A percentile compares a stretch with the other conserved stretches of the same genome.
Conservation (phyloP, 2,888 invertebrate species). For the Tipula vernalis region DNA sequence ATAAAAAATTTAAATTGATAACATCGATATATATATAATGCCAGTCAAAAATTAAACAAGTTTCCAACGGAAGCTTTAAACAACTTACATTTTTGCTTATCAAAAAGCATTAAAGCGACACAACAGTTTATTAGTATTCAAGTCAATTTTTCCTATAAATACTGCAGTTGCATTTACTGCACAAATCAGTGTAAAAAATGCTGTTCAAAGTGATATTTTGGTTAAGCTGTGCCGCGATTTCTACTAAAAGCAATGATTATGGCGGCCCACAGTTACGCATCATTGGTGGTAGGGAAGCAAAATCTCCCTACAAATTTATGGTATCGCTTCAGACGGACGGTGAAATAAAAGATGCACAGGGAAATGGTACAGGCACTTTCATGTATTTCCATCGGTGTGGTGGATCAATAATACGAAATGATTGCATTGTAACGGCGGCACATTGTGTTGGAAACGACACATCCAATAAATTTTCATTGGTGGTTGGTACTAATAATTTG, state of each 20-base stretch:
- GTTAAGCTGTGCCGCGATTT: not conserved
- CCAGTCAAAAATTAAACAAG: too few relatives aligned
- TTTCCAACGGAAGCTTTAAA: too few relatives aligned
- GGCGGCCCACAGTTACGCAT: not conserved
- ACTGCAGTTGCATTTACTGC: not conserved
- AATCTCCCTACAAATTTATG: not conserved
- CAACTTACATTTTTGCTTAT: too few relatives aligned
- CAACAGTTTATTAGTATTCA: too few relatives aligned
- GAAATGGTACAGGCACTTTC: too few relatives aligned
- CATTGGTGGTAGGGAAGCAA: not conserved
- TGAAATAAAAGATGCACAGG: not conserved
- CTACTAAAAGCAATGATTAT: not conserved
- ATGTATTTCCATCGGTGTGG: constrained; percentile 11
- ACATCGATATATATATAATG: too few relatives aligned
- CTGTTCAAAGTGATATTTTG: not conserved
- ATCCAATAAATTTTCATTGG: not conserved
- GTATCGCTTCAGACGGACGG: not conserved
- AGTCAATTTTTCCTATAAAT: not conserved
- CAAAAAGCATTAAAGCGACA: too few relatives aligned
- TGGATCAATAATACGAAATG: constrained; percentile 7
- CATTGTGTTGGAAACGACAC: constrained; percentile 7
- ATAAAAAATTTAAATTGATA: too few relatives aligned
- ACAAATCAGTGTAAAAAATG: not conserved
- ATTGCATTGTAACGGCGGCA: constrained; percentile 12
- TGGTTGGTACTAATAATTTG: not conserved